Evolutionary conservation across 2,113 vertebrate species (phyloP), one percentile per base, ranked within the genome.

Genomic region (Alexandromys fortis): DNA sequence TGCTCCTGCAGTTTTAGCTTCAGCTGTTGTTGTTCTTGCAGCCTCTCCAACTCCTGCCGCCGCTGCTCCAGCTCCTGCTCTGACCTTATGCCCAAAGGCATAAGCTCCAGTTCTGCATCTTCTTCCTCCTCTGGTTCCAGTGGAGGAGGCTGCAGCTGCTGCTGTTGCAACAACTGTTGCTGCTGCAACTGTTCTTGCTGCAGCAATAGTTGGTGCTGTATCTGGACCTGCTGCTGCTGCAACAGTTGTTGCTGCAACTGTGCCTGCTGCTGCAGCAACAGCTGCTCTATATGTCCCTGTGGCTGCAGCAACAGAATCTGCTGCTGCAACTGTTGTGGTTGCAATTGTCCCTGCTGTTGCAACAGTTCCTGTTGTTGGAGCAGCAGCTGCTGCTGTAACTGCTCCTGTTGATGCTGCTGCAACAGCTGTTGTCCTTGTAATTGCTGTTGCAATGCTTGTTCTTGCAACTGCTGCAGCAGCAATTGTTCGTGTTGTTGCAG

Each of bases 31-130:
- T 96, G 73, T 42, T 90, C 70, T 96, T 98, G 73, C 97, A 98
- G 96, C 98, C 99, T 94, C 78, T 97, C 97, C 86, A 98, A 30
- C 45, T 89, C 94, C 76, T 72, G 96, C 28, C 42, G 45, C 86
- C 45, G 89, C 81, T 38, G 92, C 81, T 96, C 93, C 67, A 77
- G 67, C 70, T 98, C 98, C 92, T 96, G 94, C 65, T 97, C 95
- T 0, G 96, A 89, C 98, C 98, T 96, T 98, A 98, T 96, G 98
- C 98, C 89, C 98, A 98, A 30, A 49, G 98, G 67, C 98, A 98
- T 96, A 98, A 99, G 98, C 94, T 97, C 96, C 95, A 97, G 92
- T 77, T 97, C 97, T 45, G 94, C 96, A 38, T 97, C 96, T 24
- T 97, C 96, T 58, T 97, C 97, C 19, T 98, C 95, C 21, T 95